Evolutionary conservation across 2,797 vertebrate species (phyloP).

Genomic region (Mus minutoides): DNA sequence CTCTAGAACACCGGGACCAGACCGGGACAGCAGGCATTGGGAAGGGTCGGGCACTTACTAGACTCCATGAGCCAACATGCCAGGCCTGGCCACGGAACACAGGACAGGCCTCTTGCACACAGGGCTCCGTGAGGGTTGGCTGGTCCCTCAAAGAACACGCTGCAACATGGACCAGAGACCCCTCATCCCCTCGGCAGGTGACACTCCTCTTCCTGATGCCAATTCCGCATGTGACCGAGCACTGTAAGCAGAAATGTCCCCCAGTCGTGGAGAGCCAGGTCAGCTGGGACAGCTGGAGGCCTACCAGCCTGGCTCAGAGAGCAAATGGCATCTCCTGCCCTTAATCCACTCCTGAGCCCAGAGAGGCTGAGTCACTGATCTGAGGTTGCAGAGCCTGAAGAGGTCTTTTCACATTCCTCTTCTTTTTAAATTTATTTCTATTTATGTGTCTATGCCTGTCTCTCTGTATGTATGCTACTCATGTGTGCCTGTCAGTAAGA

Average conservation of each 20-base stretch:
- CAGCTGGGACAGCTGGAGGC: not conserved
- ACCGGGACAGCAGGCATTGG: rapidly evolving
- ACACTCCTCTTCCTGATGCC: conserved; percentile 92
- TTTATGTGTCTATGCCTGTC: not conserved
- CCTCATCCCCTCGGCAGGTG: conserved; percentile 88
- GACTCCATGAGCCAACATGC: conserved; percentile 94
- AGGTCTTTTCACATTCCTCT: not conserved
- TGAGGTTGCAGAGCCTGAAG: not conserved
- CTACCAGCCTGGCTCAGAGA: not conserved
- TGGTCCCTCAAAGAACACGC: conserved; percentile 89
- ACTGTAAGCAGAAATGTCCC: conserved; percentile 86
- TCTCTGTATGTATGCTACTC: not conserved
- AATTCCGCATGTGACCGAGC: conserved; percentile 93
- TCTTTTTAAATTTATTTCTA: not conserved
- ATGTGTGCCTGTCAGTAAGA: not conserved
- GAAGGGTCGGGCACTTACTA: conserved; percentile 88
- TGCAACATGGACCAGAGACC: conserved; percentile 86
- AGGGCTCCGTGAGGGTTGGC: conserved; percentile 87
- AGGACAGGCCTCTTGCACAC: conserved; percentile 87
- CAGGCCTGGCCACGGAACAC: conserved; percentile 87
- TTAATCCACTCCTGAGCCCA: not conserved
- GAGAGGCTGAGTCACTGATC: not conserved
- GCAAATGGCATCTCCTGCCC: not conserved
- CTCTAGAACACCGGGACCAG: not conserved
- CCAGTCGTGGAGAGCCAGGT: rapidly evolving